Evolutionary conservation across 1,140 invertebrate genomes (phyloP).

Genomic region (Orchesella cincta): DNA sequence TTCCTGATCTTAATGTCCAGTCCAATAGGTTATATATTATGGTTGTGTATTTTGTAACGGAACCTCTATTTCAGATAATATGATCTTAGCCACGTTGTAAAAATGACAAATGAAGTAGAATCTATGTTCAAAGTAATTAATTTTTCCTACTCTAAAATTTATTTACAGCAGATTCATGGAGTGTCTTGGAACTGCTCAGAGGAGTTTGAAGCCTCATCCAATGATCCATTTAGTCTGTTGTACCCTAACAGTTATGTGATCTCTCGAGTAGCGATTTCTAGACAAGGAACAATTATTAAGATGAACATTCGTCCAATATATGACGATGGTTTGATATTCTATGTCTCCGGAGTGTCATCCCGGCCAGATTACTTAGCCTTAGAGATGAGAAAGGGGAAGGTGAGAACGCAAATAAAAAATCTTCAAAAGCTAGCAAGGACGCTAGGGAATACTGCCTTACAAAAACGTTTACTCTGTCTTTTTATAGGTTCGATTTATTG

Average conservation of each 20-base stretch:
- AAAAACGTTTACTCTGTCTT: neutral
- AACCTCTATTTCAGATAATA: too few relatives aligned
- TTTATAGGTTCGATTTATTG: slow-evolving; percentile 43
- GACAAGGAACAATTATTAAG: slow-evolving; percentile 45
- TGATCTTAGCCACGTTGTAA: too few relatives aligned
- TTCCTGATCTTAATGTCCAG: too few relatives aligned
- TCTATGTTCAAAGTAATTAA: too few relatives aligned
- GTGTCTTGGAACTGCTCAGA: slow-evolving; percentile 88
- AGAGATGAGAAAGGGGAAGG: slow-evolving; percentile 70
- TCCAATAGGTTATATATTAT: too few relatives aligned
- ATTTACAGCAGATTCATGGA: slow-evolving; percentile 61
- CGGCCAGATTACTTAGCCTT: slow-evolving; percentile 78
- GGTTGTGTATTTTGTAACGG: too few relatives aligned
- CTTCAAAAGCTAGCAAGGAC: neutral
- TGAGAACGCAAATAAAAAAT: slow-evolving; percentile 36
- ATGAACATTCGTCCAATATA: slow-evolving; percentile 53
- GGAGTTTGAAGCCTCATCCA: slow-evolving; percentile 80
- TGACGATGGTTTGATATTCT: slow-evolving; percentile 77
- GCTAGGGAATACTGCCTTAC: neutral
- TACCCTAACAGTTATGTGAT: slow-evolving; percentile 56
- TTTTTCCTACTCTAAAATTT: too few relatives aligned
- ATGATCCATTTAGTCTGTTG: slow-evolving; percentile 81
- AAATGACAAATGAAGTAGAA: too few relatives aligned
- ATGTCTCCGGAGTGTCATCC: slow-evolving; percentile 70
- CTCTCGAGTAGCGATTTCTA: slow-evolving; percentile 46